These are phyloP conservation scores for Oreochromis aureus DNA, from an alignment of 2,113 vertebrate genomes.

Conservation along the genomic window DNA sequence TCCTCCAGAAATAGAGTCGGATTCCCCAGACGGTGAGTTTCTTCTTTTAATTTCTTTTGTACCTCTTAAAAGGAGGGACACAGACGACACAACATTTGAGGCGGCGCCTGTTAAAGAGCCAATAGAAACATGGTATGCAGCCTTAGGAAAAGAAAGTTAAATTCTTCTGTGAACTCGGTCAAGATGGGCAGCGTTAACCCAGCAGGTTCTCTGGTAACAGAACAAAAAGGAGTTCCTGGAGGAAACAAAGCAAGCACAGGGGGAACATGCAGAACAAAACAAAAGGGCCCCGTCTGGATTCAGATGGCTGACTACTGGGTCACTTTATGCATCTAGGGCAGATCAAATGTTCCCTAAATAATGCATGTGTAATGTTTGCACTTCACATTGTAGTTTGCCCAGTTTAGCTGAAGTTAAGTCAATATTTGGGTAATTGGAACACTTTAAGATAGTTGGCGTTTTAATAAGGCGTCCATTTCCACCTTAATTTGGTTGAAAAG, in stretches of 20 bases:
- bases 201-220: neutral
- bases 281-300: neutral
- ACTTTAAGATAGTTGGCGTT: neutral
- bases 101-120: too few relatives aligned
- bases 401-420: neutral
- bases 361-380: neutral
- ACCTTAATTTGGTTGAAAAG: neutral
- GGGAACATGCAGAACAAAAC: neutral
- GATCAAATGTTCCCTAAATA: neutral
- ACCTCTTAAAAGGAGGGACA: neutral
- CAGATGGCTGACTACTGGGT: neutral
- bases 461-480: neutral
- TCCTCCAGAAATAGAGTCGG: neutral
- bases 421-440: neutral
- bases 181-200: rapidly evolving
- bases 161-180: neutral
- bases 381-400: neutral
- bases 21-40: neutral
- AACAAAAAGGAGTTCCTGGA: neutral
- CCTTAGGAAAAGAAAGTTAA: neutral
- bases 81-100: too few relatives aligned
- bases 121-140: neutral
- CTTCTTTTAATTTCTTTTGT: neutral
- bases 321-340: neutral
- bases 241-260: neutral